These are phyloP conservation scores for Antigone vipio DNA, from an alignment of 2,113 vertebrate genomes.

Conservation along the genomic window DNA sequence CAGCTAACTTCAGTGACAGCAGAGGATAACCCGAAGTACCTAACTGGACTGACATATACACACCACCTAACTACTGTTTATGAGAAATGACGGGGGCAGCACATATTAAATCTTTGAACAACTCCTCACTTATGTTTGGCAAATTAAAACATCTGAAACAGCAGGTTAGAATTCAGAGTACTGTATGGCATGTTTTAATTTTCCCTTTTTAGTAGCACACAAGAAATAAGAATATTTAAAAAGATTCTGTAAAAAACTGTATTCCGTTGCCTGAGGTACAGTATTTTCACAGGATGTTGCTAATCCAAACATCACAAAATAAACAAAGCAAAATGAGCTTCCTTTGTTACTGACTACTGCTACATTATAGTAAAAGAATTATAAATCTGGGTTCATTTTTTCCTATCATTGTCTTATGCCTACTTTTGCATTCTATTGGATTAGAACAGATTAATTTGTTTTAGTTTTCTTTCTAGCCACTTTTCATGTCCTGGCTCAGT, in stretches of 20 bases:
- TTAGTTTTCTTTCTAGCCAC: constrained; percentile 1
- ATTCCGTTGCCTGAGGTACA: neutral
- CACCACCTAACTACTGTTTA: neutral
- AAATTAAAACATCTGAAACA: neutral
- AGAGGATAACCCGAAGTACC: neutral
- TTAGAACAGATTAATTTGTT: constrained; percentile 8
- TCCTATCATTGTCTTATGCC: neutral
- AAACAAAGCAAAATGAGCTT: neutral
- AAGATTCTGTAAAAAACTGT: neutral
- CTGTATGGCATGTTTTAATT: neutral
- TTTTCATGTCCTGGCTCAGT: constrained; percentile 8
- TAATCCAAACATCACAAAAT: constrained; percentile 2
- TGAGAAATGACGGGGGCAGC: neutral
- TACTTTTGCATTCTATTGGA: constrained; percentile 17
- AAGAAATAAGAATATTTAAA: neutral
- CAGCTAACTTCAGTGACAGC: neutral
- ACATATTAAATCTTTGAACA: neutral
- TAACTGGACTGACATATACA: neutral
- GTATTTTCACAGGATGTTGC: neutral
- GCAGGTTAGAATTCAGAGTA: neutral
- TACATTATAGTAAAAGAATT: neutral
- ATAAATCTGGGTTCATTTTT: neutral
- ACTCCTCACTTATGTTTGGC: neutral
- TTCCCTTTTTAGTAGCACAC: neutral
- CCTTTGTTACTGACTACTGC: constrained; percentile 20